Conservation (phyloP, 1,140 invertebrate genomes). For the Eriocheir sinensis region DNA sequence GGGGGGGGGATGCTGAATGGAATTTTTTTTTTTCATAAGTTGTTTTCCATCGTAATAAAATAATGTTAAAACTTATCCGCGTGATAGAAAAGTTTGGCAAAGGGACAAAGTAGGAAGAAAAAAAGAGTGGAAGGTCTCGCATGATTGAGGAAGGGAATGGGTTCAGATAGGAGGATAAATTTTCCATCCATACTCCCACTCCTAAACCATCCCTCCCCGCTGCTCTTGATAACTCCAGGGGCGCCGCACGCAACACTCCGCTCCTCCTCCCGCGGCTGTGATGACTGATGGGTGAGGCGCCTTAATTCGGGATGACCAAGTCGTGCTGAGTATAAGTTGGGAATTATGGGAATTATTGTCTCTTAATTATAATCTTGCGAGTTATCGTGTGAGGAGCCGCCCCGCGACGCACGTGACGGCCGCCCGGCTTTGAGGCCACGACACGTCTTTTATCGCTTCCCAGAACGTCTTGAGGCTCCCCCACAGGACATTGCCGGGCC, state of each 20-base stretch:
- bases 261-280: not conserved
- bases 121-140: not conserved
- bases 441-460: not conserved
- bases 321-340: not conserved
- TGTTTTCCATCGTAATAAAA: too few species aligned
- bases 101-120: too few species aligned
- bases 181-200: not conserved
- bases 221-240: not conserved
- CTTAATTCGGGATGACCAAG: not conserved
- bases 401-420: not conserved
- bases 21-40: not conserved
- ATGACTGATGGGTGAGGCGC: not conserved
- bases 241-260: not conserved
- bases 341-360: not conserved
- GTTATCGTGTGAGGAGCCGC: not conserved
- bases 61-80: too few species aligned
- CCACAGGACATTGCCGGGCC: not conserved
- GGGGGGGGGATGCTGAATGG: not conserved
- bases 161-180: not conserved
- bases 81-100: not conserved
- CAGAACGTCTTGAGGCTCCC: not conserved
- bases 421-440: not conserved
- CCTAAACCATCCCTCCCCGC: not conserved
- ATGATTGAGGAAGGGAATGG: not conserved
- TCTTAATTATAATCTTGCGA: slow-evolving; percentile 8